phyloP scores from a whole-genome alignment of 1,140 invertebrate species.

The Panagrolaimus sp. region DNA sequence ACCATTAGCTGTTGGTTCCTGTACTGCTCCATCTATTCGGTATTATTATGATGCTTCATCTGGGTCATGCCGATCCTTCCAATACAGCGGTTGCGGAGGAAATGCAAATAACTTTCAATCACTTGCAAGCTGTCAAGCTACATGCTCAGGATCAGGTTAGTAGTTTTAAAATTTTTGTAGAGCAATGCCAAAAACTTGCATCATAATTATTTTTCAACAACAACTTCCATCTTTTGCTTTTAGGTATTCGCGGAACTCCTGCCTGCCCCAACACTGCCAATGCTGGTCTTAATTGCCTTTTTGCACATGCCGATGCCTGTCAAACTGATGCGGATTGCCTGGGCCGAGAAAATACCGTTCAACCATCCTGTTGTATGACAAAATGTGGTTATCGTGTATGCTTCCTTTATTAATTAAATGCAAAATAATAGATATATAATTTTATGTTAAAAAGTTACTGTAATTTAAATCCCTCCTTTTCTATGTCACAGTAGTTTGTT shows the following conservation, averaged over 20 bases:
- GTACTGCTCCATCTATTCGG: constrained; percentile 39
- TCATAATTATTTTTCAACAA: too few species aligned
- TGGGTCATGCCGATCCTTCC: constrained; percentile 43
- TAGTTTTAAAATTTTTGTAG: too few species aligned
- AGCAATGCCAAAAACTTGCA: too few species aligned
- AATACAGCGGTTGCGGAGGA: constrained; percentile 23
- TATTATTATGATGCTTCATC: constrained; percentile 37
- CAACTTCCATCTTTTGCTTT: constrained; percentile 12
- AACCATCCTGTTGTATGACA: constrained; percentile 48
- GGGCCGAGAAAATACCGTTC: constrained; percentile 38
- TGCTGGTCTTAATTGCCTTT: constrained; percentile 34
- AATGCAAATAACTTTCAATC: constrained; percentile 46
- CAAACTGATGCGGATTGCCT: constrained; percentile 37
- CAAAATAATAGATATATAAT: neutral
- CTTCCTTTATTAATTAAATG: constrained; percentile 42
- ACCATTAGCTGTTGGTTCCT: constrained; percentile 32
- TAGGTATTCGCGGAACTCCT: constrained; percentile 39
- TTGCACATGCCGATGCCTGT: constrained; percentile 38
- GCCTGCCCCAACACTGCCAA: constrained; percentile 40
- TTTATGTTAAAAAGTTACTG: too few species aligned
- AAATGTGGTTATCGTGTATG: constrained; percentile 45
- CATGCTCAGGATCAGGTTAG: constrained; percentile 32
- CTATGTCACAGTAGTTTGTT: too few species aligned
- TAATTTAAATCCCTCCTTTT: too few species aligned
- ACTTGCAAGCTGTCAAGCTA: constrained; percentile 35